Percentiles rank a stretch among this genome's conserved stretches.
phyloP scores from a whole-genome alignment of 2,888 invertebrate species.

The Lydus trimaculatus region DNA sequence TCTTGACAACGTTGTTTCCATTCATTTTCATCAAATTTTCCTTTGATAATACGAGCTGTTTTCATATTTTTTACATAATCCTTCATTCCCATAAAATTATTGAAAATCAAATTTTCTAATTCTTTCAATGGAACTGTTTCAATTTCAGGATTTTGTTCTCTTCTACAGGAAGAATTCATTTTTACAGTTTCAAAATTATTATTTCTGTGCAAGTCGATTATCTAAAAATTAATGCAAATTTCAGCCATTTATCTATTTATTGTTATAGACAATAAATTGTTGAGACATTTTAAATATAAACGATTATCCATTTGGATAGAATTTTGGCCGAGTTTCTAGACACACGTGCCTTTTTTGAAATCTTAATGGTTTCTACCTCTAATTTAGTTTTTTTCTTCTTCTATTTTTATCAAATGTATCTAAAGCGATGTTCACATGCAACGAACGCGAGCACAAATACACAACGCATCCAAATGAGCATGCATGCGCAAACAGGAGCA shows the following conservation, averaged over 20 bases:
- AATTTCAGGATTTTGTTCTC: slow-evolving; percentile 15
- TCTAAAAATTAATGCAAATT: background rate
- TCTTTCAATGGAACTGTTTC: slow-evolving; percentile 39
- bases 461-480: no score
- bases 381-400: background rate
- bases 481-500: no score
- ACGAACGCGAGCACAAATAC: no score
- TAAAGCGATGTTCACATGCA: no score
- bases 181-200: background rate
- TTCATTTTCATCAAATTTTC: slow-evolving; percentile 10
- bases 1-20: slow-evolving; percentile 5
- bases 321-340: background rate
- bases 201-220: background rate
- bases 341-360: background rate
- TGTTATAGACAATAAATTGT: background rate
- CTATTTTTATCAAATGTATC: background rate
- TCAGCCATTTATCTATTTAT: background rate
- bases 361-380: background rate
- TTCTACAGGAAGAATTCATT: background rate
- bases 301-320: background rate
- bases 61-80: slow-evolving; percentile 32
- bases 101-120: slow-evolving; percentile 42
- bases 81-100: slow-evolving; percentile 42
- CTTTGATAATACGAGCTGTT: background rate
- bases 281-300: background rate